Percentiles rank a stretch among this genome's conserved stretches.
Evolutionary conservation across 2,113 vertebrate species (phyloP).

Genomic region (Elephantulus edwardii): DNA sequence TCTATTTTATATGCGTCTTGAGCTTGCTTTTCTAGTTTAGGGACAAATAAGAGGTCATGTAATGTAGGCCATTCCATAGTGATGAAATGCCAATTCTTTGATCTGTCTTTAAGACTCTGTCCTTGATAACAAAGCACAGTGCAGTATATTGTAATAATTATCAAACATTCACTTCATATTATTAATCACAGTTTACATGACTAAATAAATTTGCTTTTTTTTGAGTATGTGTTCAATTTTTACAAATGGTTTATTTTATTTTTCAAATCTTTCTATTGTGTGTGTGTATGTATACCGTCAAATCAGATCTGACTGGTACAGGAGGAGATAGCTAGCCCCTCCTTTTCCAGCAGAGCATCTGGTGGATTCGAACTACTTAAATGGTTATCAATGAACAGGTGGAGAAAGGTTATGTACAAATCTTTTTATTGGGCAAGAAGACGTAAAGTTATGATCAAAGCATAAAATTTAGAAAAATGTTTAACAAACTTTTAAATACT

Average conservation of each 20-base stretch:
- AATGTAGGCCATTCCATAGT: neutral
- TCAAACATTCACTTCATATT: neutral
- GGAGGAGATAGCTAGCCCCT: too few relatives aligned
- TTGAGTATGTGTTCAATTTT: neutral
- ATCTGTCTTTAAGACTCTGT: slow-evolving; percentile 28
- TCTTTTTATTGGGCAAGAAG: neutral
- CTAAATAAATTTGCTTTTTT: slow-evolving; percentile 7
- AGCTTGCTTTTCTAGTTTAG: neutral
- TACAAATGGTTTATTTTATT: neutral
- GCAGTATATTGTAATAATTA: neutral
- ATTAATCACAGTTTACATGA: neutral
- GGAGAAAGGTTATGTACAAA: neutral
- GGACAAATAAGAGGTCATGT: slow-evolving; percentile 3
- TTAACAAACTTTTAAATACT: neutral
- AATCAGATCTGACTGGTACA: too few relatives aligned
- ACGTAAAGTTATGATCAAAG: neutral
- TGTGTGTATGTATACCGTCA: too few relatives aligned
- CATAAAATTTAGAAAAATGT: neutral
- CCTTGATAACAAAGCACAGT: slow-evolving; percentile 5
- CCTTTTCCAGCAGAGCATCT: too few relatives aligned
- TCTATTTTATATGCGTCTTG: neutral
- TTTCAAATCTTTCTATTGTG: too few relatives aligned
- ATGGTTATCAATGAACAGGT: neutral
- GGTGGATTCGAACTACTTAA: too few relatives aligned
- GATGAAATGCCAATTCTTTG: slow-evolving; percentile 20